Conservation (phyloP, 1,140 invertebrate species). For the Drosophila quadrilineata region DNA sequence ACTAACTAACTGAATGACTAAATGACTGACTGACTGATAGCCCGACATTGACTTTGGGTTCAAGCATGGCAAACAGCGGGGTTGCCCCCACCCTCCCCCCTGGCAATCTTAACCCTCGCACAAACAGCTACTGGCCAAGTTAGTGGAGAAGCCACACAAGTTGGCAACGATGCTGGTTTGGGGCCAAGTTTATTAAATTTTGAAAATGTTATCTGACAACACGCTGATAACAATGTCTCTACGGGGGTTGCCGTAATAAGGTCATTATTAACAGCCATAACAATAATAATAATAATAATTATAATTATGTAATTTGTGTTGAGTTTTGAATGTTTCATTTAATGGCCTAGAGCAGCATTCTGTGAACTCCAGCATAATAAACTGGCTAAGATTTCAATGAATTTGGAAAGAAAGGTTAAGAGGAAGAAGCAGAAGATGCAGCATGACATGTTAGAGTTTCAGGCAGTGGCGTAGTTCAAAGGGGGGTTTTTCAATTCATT, state of each 20-base stretch:
- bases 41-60: constrained; percentile 51
- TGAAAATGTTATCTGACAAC: too few species aligned
- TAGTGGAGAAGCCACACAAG: constrained; percentile 45
- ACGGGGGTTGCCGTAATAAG: constrained; percentile 33
- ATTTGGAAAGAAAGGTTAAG: constrained; percentile 33
- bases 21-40: constrained; percentile 46
- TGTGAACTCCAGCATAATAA: constrained; percentile 37
- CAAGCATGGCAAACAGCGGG: constrained; percentile 32
- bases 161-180: not conserved
- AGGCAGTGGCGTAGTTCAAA: constrained; percentile 4
- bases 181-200: constrained; percentile 33
- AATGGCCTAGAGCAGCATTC: constrained; percentile 38
- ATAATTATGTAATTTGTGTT: constrained; percentile 76
- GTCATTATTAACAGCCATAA: constrained; percentile 39
- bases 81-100: constrained; percentile 1
- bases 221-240: constrained; percentile 37
- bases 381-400: constrained; percentile 51
- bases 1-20: constrained; percentile 32
- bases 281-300: constrained; percentile 29
- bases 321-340: constrained; percentile 49
- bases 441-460: not conserved
- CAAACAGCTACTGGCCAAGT: constrained; percentile 9
- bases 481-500: not conserved
- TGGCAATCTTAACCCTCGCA: too few species aligned
- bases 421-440: not conserved